phyloP scores from a whole-genome alignment of 64 coral and sea anemone genomes.

The Orbicella faveolata region DNA sequence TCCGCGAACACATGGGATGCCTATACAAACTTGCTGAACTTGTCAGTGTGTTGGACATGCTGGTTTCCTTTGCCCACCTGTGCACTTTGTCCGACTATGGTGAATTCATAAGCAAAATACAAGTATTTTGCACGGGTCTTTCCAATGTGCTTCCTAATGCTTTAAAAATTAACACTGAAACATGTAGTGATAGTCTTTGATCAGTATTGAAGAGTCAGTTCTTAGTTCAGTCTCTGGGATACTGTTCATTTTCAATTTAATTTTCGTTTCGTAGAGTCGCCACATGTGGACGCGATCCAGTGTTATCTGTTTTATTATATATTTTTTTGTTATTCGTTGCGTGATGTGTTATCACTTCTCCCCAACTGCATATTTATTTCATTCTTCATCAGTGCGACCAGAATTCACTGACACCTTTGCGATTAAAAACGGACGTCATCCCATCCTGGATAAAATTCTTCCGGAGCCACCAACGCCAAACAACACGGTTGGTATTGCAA shows the following conservation, averaged over 20 bases:
- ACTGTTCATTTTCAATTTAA: too few species aligned
- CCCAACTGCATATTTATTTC: not conserved
- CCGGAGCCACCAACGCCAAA: slow-evolving; percentile 85
- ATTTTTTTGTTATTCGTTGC: not conserved
- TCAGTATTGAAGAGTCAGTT: too few species aligned
- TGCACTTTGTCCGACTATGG: slow-evolving; percentile 92
- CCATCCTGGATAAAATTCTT: slow-evolving; percentile 96
- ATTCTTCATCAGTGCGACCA: slow-evolving; percentile 67
- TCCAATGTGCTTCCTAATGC: too few species aligned
- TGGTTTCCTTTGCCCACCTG: slow-evolving; percentile 82
- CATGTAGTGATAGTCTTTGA: too few species aligned
- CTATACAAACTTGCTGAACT: slow-evolving; percentile 90
- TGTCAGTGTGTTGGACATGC: slow-evolving; percentile 89
- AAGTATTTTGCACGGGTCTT: too few species aligned
- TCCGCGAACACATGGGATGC: slow-evolving; percentile 94
- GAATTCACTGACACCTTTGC: slow-evolving; percentile 98
- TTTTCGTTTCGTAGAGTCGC: too few species aligned
- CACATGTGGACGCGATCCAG: too few species aligned
- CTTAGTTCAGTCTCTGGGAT: too few species aligned
- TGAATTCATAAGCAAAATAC: slow-evolving; percentile 10
- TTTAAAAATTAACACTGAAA: too few species aligned
- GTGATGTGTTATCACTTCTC: not conserved
- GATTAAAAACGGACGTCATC: slow-evolving; percentile 94
- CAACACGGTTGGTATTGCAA: slow-evolving; percentile 74
- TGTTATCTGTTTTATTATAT: too few species aligned